phyloP scores from a whole-genome alignment of 2,888 invertebrate species.

The Dolichomitus sp. region DNA sequence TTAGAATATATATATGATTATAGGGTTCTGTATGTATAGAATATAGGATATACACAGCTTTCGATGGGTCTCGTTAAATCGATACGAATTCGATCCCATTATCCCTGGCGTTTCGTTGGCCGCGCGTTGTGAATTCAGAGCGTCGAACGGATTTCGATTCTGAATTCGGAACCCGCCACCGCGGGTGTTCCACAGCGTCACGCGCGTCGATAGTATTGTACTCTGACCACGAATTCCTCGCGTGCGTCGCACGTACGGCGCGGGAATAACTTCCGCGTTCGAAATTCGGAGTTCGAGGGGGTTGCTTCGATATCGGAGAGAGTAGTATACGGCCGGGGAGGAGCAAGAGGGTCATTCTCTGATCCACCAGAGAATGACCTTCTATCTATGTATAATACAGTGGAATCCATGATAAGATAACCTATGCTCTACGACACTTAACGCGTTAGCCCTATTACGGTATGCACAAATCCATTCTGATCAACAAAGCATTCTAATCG shows the following conservation, averaged over 20 bases:
- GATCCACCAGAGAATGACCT: neutral
- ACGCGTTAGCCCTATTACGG: neutral
- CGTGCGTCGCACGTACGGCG: constrained; percentile 64
- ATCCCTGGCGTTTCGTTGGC: constrained; percentile 58
- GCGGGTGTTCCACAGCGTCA: constrained; percentile 68
- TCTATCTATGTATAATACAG: neutral
- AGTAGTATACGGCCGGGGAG: constrained; percentile 11
- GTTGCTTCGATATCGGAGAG: constrained; percentile 32
- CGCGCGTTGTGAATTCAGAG: constrained; percentile 60
- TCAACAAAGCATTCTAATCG: too few species aligned
- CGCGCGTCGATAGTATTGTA: constrained; percentile 61
- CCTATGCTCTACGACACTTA: neutral
- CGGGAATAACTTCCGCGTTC: constrained; percentile 69
- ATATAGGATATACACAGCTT: constrained; percentile 44
- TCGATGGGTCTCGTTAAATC: constrained; percentile 64
- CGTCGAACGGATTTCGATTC: constrained; percentile 69
- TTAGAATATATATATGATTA: constrained; percentile 1
- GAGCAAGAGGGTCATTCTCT: constrained; percentile 13
- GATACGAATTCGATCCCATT: constrained; percentile 67
- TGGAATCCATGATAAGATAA: neutral
- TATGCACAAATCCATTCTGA: neutral
- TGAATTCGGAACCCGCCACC: constrained; percentile 65
- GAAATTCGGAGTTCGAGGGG: constrained; percentile 60
- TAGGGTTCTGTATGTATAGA: constrained; percentile 18
- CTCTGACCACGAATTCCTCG: constrained; percentile 70